A percentile compares a stretch with the other conserved stretches of the same genome.
Evolutionary conservation across 2,797 vertebrate genomes (phyloP).

Genomic region (Enteromius treurensis): DNA sequence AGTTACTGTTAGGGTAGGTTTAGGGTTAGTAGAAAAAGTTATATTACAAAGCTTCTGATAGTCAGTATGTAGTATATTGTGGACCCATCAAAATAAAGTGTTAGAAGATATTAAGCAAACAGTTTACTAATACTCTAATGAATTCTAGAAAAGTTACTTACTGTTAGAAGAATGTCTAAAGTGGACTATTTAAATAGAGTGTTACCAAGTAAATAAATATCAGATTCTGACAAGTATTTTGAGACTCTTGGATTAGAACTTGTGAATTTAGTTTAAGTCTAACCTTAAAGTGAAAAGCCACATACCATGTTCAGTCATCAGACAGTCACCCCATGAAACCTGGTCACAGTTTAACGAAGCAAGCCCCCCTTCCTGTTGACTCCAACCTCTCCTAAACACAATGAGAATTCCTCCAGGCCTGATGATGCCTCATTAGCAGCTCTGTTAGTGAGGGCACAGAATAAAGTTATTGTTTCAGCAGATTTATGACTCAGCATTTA

Average conservation of each 20-base stretch:
- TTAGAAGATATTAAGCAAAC: too few species aligned
- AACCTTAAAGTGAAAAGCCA: constrained; percentile 17
- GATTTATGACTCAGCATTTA: constrained; percentile 28
- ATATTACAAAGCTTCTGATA: too few species aligned
- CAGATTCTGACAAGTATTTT: not conserved
- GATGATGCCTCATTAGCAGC: constrained; percentile 29
- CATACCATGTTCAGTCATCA: constrained; percentile 36
- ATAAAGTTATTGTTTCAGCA: constrained; percentile 40
- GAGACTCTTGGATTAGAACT: not conserved
- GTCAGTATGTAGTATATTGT: too few species aligned
- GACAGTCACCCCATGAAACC: constrained; percentile 31
- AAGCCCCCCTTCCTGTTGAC: constrained; percentile 30
- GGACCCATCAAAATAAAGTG: too few species aligned
- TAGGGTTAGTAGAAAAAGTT: too few species aligned
- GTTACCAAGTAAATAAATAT: not conserved
- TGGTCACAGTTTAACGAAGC: constrained; percentile 51
- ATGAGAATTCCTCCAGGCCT: constrained; percentile 36
- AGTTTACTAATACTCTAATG: too few species aligned
- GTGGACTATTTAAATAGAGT: too few species aligned
- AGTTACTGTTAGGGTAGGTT: too few species aligned
- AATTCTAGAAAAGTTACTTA: too few species aligned
- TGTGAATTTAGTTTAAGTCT: not conserved
- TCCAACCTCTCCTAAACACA: constrained; percentile 19
- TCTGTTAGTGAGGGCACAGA: constrained; percentile 1
- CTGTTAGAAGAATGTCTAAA: too few species aligned